These are phyloP conservation scores for Popillia japonica DNA, from an alignment of 1,140 invertebrate genomes.

Conservation along the genomic window DNA sequence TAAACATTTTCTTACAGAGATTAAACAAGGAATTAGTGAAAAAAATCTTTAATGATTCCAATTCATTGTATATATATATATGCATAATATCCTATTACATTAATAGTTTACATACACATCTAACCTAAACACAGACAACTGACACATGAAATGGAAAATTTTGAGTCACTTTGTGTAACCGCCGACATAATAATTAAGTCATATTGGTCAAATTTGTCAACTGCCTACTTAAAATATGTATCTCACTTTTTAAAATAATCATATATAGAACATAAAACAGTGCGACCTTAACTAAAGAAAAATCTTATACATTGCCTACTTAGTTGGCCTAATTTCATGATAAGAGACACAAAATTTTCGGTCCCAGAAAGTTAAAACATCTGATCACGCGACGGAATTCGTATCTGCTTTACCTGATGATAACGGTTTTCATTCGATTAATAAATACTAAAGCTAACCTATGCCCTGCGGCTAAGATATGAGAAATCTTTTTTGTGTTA, in stretches of 20 bases:
- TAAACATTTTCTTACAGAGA: slow-evolving; percentile 12
- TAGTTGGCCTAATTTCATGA: not conserved
- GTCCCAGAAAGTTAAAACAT: not conserved
- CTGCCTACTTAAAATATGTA: not conserved
- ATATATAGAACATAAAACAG: slow-evolving; percentile 10
- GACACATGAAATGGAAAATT: slow-evolving; percentile 21
- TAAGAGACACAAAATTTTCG: slow-evolving; percentile 21
- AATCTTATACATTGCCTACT: not conserved
- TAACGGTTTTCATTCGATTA: slow-evolving; percentile 36
- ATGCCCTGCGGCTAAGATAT: slow-evolving; percentile 39
- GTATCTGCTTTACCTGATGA: slow-evolving; percentile 10
- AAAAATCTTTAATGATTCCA: slow-evolving; percentile 24
- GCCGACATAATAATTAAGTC: not conserved
- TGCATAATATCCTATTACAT: slow-evolving; percentile 27
- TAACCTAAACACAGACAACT: slow-evolving; percentile 34
- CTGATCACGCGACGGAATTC: slow-evolving; percentile 26
- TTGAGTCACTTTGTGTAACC: not conserved
- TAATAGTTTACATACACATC: slow-evolving; percentile 29
- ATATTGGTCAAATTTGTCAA: not conserved
- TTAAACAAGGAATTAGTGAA: slow-evolving; percentile 18
- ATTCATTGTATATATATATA: slow-evolving; percentile 16
- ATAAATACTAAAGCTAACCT: slow-evolving; percentile 35
- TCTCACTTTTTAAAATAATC: slow-evolving; percentile 3
- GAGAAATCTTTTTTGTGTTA: slow-evolving; percentile 35
- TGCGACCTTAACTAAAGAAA: slow-evolving; percentile 22